Evolutionary conservation across 2,797 vertebrate genomes (phyloP).

Genomic region (Gallirallus australis): DNA sequence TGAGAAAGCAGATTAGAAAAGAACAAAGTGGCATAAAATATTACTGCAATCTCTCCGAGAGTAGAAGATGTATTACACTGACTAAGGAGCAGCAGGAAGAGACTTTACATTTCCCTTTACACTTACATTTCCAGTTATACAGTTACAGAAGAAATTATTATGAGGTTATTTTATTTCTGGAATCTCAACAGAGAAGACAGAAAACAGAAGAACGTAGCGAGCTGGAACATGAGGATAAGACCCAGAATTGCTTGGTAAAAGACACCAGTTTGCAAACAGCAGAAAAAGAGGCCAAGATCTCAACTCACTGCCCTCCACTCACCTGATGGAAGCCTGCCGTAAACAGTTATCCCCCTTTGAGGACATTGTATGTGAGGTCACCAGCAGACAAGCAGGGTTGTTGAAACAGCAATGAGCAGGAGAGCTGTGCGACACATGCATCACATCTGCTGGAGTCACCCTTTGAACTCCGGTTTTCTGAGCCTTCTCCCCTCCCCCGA

Average conservation of each 20-base stretch:
- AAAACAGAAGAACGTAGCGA: not conserved
- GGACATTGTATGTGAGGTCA: not conserved
- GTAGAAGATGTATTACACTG: slow-evolving; percentile 32
- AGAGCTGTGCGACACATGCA: not conserved
- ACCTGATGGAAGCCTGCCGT: not conserved
- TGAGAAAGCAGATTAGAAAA: slow-evolving; percentile 66
- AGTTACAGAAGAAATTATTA: slow-evolving; percentile 25
- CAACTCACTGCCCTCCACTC: not conserved
- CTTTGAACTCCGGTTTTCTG: not conserved
- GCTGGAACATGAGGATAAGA: not conserved
- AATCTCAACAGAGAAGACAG: not conserved
- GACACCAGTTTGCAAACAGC: not conserved
- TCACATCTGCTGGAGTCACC: not conserved
- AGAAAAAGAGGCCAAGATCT: not conserved
- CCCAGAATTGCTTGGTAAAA: not conserved
- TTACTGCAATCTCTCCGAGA: slow-evolving; percentile 53
- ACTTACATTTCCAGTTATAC: slow-evolving; percentile 32
- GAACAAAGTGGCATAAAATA: slow-evolving; percentile 64
- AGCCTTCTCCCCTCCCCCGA: not conserved
- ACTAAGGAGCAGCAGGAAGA: slow-evolving; percentile 59
- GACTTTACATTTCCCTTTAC: slow-evolving; percentile 50
- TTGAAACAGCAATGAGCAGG: not conserved
- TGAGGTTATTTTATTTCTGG: slow-evolving; percentile 5
- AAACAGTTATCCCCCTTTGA: not conserved
- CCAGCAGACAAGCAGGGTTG: fast-evolving